Base-by-base conservation (phyloP, 2,888 invertebrate genomes). In the Physocephala rufipes region DNA sequence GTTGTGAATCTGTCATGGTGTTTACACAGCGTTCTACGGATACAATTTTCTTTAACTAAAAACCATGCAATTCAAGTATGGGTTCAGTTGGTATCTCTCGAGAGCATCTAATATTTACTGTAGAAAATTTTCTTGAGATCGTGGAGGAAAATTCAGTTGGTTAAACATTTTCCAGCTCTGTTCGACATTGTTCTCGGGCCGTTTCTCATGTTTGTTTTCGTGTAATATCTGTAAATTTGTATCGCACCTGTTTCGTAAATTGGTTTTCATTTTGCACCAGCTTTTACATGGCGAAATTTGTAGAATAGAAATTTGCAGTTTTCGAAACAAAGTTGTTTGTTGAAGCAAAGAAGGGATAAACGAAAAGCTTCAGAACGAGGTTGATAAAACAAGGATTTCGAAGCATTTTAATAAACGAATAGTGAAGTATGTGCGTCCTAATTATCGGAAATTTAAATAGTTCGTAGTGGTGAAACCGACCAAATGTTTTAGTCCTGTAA, bases 251-350 rank as follows among this genome's bases (percentile, higher is more conserved):
- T 61, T 69, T 61, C 67, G 47, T 43, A 67, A 53, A 53, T 26
- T 67, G 30, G 63, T 26, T 59, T 69, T 62, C 58, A 24, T 71
- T 30, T 24, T 59, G 36, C 70, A 66, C 70, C 72, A 72, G 70
- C 62, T 70, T 68, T 51, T 61, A 71, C 59, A 73, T 71, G 16
- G 51, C 19, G 58, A 15, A 65, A 68, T 26, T 70, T 73, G 70
- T 55, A n/a, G 70, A 64, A 45, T 26, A 70, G 70, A 47, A 66
- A 68, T 62, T 69, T 51, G 71, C 21, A 15, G 43, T 70, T 73
- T 49, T 43, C 68, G 62, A 61, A 72, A 70, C 55, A n/a, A 36
- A 49, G 16, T 47, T 58, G 24, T n/a, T 49, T n/a, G 13, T 13
- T 15, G 16, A 1, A n/a, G 36, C 4, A 36, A 36, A 36, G 5